Evolutionary conservation across 1,140 invertebrate genomes (phyloP), one percentile per base, ranked within the genome.

Genomic region (Aculops lycopersici): DNA sequence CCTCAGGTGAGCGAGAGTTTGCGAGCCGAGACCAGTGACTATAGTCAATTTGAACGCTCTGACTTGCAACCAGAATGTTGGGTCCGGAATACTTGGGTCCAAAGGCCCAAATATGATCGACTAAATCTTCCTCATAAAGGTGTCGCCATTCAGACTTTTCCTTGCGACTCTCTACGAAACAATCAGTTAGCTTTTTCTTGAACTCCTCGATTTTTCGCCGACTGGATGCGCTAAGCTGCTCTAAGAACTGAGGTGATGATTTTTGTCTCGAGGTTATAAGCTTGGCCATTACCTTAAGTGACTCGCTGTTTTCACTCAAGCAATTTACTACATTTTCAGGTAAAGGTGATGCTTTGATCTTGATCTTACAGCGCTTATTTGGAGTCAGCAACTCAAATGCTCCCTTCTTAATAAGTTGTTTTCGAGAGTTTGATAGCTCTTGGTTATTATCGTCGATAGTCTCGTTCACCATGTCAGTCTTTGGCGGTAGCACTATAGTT

Each of bases 401-500:
- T 55, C 17, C 64, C 58, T 36, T 41, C 21, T 3, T 5, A 16
- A 13, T 19, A 41, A 1, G 13, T 1, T 35, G 8, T 18, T 18
- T 41, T 3, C 31, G 17, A 5, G 15, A 38, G 15, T 41, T 35
- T 17, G 21, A 31, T 13, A 16, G 46, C 15, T 41, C 42, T n/a
- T 48, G 41, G 35, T 42, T 40, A 4, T 45, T 40, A 21, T 46
- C 45, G 37, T 51, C 47, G 19, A 45, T 45, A 12, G 53, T 47
- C n/a, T 84, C 79, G 55, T 86, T 84, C 0, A 79, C 70, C 74
- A 79, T 77, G 51, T 86, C 79, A 1, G 75, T 54, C 51, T 69
- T 77, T 0, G 78, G 77, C 14, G 70, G 70, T 21, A 65, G 63
- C 0, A 94, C 67, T 43, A 92, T 67, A 0, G 86, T 97, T 58